Evolutionary conservation across 2,113 vertebrate genomes (phyloP).

Genomic region (Chloropsis cyanopogon): DNA sequence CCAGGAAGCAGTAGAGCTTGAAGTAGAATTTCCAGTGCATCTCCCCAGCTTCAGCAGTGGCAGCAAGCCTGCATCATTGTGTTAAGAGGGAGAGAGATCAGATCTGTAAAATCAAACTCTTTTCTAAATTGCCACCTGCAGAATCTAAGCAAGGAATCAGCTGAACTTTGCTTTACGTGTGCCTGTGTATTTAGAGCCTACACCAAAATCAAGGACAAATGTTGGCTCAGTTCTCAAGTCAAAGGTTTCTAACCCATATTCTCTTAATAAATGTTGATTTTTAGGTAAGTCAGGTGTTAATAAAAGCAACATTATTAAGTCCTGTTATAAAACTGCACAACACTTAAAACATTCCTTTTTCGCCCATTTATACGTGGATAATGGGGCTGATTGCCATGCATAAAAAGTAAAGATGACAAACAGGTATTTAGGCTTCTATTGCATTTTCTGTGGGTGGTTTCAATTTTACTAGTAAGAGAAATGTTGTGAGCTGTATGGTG

Average conservation of each 20-base stretch:
- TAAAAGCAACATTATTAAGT: neutral
- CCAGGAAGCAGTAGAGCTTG: constrained; percentile 97
- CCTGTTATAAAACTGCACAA: neutral
- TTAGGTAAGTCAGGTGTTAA: neutral
- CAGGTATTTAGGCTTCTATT: neutral
- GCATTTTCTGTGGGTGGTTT: neutral
- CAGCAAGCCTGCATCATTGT: constrained; percentile 71
- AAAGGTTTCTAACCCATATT: neutral
- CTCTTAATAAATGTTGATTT: neutral
- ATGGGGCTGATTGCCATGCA: neutral
- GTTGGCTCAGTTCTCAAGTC: neutral
- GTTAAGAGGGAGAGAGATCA: neutral
- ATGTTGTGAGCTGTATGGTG: neutral
- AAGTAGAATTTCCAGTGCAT: constrained; percentile 94
- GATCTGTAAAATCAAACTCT: neutral
- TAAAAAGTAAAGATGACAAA: neutral
- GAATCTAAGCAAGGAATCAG: neutral
- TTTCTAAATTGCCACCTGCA: neutral
- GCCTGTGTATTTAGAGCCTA: neutral
- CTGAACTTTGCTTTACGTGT: neutral
- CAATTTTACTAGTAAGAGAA: neutral
- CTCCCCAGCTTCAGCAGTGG: constrained; percentile 74
- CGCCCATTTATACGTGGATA: fast-evolving
- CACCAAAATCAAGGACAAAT: neutral
- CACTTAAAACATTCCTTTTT: neutral